Evolutionary conservation across 2,888 invertebrate species (phyloP).

Genomic region (Chironomus tentans): DNA sequence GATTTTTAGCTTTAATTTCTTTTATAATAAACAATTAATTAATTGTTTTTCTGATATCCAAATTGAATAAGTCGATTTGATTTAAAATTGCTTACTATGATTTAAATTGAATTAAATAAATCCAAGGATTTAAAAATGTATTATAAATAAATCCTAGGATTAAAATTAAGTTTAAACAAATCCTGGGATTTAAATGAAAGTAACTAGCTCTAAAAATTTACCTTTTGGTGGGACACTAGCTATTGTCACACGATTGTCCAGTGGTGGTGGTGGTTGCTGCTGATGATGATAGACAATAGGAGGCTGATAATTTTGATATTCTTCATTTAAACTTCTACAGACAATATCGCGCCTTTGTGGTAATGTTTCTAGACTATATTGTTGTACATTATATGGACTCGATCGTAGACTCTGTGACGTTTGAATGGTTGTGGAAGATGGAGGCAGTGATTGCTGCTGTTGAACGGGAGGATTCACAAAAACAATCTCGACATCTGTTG

Average conservation of each 20-base stretch:
- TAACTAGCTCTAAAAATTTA: too few relatives aligned
- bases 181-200: neutral
- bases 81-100: too few relatives aligned
- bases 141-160: too few relatives aligned
- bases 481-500: slow-evolving; percentile 27
- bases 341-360: slow-evolving; percentile 35
- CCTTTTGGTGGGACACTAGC: neutral
- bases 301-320: slow-evolving; percentile 39
- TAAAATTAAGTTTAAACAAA: neutral
- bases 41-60: too few relatives aligned
- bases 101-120: too few relatives aligned
- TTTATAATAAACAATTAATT: too few relatives aligned
- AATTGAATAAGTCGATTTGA: too few relatives aligned
- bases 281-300: slow-evolving; percentile 25
- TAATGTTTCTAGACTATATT: slow-evolving; percentile 22
- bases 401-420: neutral
- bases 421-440: neutral
- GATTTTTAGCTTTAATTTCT: too few relatives aligned
- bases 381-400: slow-evolving; percentile 15
- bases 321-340: slow-evolving; percentile 44
- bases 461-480: slow-evolving; percentile 16
- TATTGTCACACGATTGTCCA: neutral
- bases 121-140: too few relatives aligned
- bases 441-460: neutral
- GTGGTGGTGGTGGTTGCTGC: neutral